Evolutionary conservation across 1,140 invertebrate genomes (phyloP), one percentile per base, ranked within the genome.

Genomic region (Centruroides vittatus): DNA sequence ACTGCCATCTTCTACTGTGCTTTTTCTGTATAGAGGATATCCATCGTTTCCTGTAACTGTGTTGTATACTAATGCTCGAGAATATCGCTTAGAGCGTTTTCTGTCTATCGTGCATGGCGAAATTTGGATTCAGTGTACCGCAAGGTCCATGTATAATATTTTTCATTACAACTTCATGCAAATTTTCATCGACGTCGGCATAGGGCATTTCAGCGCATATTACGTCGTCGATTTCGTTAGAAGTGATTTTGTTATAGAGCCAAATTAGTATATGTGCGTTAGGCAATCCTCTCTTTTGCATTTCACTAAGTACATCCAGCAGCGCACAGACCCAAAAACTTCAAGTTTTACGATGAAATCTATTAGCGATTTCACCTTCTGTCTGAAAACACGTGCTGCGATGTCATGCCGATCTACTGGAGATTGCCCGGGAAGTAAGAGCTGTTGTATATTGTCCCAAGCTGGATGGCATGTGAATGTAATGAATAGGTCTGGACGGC

Each of bases 161-260:
- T 47, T 51, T 74, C 9, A 55, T 73, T 10, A 78, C 70, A 54
- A 64, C 64, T 34, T 61, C 60, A 58, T 72, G 65, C 41, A 80
- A 65, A 55, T 61, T 35, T 61, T 68, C 70, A 71, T 80, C 73
- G 51, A 41, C 67, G 51, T 67, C 53, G 50, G 53, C 50, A 73
- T 80, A 71, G 48, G 80, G 78, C 59, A 82, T 75, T 74, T 81
- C 78, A 5, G 77, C 78, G 50, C 63, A 77, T 61, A 80, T 77
- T 12, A 78, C 66, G 46, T 72, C 57, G 70, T 80, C 78, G 61
- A 78, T 77, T 5, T 62, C 59, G 41, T 70, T 65, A 8, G 66
- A 46, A n/a, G 23, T 35, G 10, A 58, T 58, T 35, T 53, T 58
- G 35, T 53, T 50, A 35, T 58, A 35, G 12, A 66, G 48, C 53